Evolutionary conservation across 2,888 invertebrate genomes (phyloP).

Genomic region (Melanchra persicariae): DNA sequence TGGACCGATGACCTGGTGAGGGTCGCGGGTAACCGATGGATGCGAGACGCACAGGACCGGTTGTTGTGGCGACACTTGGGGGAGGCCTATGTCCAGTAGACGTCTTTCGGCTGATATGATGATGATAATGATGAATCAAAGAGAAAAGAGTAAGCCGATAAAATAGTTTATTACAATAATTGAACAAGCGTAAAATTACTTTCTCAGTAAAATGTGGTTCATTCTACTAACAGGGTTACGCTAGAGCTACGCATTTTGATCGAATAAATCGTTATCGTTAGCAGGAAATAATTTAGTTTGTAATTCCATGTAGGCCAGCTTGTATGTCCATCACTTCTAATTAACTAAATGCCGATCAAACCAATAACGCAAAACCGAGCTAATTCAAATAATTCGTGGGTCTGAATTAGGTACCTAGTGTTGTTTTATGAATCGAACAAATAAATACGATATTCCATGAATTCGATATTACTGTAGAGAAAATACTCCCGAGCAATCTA

Average conservation of each 20-base stretch:
- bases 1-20: no score
- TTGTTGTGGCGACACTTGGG: no score
- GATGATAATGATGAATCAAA: no score
- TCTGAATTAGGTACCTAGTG: neutral
- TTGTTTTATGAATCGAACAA: neutral
- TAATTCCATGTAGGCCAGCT: conserved; percentile 10
- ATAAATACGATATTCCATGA: neutral
- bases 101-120: no score
- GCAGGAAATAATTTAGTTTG: conserved; percentile 3
- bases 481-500: neutral
- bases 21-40: no score
- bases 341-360: conserved; percentile 7
- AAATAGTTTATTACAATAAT: no score
- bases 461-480: neutral
- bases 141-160: no score
- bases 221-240: neutral
- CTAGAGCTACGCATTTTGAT: neutral
- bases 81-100: no score
- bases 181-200: no score
- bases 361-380: neutral
- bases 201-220: neutral
- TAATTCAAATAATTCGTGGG: conserved; percentile 12
- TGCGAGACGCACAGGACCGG: no score
- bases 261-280: neutral
- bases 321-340: conserved; percentile 4